phyloP scores from a whole-genome alignment of 2,888 invertebrate species.

The Scaptomyza reducta region DNA sequence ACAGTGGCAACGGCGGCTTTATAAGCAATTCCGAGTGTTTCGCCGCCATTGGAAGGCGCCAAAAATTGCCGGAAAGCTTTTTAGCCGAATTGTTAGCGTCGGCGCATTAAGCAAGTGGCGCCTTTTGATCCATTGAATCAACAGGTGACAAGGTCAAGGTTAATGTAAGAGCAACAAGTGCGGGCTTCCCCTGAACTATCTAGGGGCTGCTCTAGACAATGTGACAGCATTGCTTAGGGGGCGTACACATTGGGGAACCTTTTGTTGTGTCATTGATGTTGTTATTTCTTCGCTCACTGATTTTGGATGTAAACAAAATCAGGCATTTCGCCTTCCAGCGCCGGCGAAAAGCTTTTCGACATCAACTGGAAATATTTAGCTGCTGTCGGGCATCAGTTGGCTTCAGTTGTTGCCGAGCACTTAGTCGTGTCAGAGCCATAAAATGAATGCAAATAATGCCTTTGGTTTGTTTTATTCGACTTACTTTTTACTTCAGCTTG shows the following conservation, averaged over 20 bases:
- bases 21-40: slow-evolving; percentile 41
- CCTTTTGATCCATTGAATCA: slow-evolving; percentile 53
- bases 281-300: slow-evolving; percentile 11
- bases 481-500: not conserved
- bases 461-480: slow-evolving; percentile 12
- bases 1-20: slow-evolving; percentile 56
- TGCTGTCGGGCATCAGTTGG: slow-evolving; percentile 6
- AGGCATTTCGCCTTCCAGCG: slow-evolving; percentile 36
- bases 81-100: slow-evolving; percentile 16
- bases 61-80: slow-evolving; percentile 62
- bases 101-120: slow-evolving; percentile 29
- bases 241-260: not conserved
- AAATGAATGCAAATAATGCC: slow-evolving; percentile 21
- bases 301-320: slow-evolving; percentile 46
- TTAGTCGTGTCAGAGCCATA: slow-evolving; percentile 10
- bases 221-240: not conserved
- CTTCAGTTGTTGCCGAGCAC: slow-evolving; percentile 17
- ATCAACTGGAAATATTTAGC: slow-evolving; percentile 46
- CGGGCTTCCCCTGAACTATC: not conserved
- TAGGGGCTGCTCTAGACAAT: not conserved
- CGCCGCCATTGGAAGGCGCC: slow-evolving; percentile 68
- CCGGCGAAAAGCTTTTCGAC: slow-evolving; percentile 51
- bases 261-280: slow-evolving; percentile 22
- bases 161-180: slow-evolving; percentile 59
- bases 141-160: slow-evolving; percentile 64